These are phyloP conservation scores for Pempheris klunzingeri DNA, from an alignment of 2,797 vertebrate species.

Conservation along the genomic window DNA sequence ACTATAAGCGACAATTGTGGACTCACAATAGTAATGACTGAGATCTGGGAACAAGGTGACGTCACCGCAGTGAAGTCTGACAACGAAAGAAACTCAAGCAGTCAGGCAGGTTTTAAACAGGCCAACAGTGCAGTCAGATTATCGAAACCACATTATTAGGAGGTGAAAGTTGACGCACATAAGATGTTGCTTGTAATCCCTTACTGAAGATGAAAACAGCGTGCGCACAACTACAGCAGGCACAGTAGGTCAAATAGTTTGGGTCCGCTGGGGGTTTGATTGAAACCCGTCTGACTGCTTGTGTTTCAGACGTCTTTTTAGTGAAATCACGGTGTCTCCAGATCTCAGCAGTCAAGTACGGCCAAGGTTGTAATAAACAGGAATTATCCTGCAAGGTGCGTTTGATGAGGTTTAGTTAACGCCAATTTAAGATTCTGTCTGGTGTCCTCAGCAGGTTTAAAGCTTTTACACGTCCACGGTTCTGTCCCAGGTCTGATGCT, in stretches of 20 bases:
- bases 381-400: not conserved
- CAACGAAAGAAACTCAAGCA: not conserved
- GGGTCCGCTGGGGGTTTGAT: not conserved
- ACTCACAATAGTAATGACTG: not conserved
- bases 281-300: not conserved
- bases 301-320: not conserved
- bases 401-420: not conserved
- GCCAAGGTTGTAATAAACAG: not conserved
- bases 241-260: not conserved
- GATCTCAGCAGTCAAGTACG: not conserved
- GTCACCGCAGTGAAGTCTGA: not conserved
- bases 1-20: no score
- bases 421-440: not conserved
- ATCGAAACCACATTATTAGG: not conserved
- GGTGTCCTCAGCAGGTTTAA: constrained; percentile 4
- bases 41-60: constrained; percentile 1
- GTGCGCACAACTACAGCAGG: not conserved
- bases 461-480: not conserved
- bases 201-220: not conserved
- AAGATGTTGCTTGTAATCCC: not conserved
- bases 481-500: constrained; percentile 79
- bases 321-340: not conserved
- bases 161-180: not conserved
- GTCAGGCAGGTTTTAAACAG: not conserved
- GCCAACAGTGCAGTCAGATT: not conserved